Evolutionary conservation across 2,888 invertebrate genomes (phyloP).

Genomic region (Frankliniella intonsa): DNA sequence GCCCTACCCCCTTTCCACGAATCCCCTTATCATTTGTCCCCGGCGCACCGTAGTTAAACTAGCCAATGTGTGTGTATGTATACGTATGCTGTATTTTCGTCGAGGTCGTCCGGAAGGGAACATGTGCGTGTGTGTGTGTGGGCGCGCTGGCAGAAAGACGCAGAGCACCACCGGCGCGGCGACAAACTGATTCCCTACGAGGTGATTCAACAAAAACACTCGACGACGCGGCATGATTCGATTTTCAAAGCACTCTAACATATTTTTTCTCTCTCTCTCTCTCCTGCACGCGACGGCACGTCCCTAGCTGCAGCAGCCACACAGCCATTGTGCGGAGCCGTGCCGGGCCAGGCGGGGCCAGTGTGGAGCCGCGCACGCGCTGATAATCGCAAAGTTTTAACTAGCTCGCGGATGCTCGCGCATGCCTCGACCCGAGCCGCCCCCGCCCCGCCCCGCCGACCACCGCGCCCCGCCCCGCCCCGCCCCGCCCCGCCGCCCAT

Average conservation of each 20-base stretch:
- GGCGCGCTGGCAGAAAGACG: background rate
- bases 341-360: too few relatives aligned
- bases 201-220: too few relatives aligned
- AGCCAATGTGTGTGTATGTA: too few relatives aligned
- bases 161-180: background rate
- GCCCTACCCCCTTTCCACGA: background rate
- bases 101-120: too few relatives aligned
- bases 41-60: too few relatives aligned
- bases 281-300: background rate
- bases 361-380: too few relatives aligned
- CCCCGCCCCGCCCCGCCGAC: background rate
- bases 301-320: too few relatives aligned
- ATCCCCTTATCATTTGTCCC: too few relatives aligned
- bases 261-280: too few relatives aligned
- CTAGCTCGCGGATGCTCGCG: background rate
- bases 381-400: conserved; percentile 21
- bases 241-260: background rate
- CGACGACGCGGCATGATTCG: background rate
- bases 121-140: background rate
- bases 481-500: background rate
- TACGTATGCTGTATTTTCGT: too few relatives aligned
- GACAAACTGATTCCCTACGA: background rate
- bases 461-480: background rate
- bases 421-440: background rate
- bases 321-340: too few relatives aligned